Evolutionary conservation across 2,113 vertebrate species (phyloP), one percentile per base, ranked within the genome.

Genomic region (Antechinus flavipes): DNA sequence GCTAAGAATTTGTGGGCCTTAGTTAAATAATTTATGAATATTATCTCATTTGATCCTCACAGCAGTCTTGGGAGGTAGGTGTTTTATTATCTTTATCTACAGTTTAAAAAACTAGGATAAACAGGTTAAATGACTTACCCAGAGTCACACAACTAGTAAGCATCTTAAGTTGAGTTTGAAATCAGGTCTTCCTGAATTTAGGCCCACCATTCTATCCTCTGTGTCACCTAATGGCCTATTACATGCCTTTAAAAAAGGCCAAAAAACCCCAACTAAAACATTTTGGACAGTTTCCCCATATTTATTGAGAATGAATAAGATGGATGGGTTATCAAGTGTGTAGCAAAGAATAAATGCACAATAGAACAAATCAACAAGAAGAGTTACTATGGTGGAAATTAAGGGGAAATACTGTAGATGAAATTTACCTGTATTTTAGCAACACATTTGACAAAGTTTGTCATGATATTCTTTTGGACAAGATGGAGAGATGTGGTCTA

Each of bases 211-310:
- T n/a, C 30, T 61, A 61, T 30, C 27, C 27, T 30, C 27, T 14
- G 2, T 61, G 58, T 11, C 58, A 61, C 58, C 58, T 76, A 19
- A 4, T 35, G 4, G 61, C 12, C 84, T 58, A 91, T 30, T 30
- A 30, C 5, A 16, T 46, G 61, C 0, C 47, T 10, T 92, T 49
- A 49, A 61, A 26, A 92, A 27, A 95, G 8, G 4, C 50, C 50
- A 4, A 10, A 27, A 58, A 58, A 25, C 9, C 55, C 54, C 23
- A 56, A 56, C 25, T 26, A 56, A 58, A 58, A 84, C 58, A 90
- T 92, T 56, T 95, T 47, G 54, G 54, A 49, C 49, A 92, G 8
- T 56, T 93, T 96, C 54, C 68, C 54, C 56, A 0, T 35, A 35
- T 54, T 53, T 52, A 19, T 11, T 95, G 49, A 93, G 92, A 89